Conservation (phyloP, 2,797 vertebrate species). For the Sorex maritimensis region DNA sequence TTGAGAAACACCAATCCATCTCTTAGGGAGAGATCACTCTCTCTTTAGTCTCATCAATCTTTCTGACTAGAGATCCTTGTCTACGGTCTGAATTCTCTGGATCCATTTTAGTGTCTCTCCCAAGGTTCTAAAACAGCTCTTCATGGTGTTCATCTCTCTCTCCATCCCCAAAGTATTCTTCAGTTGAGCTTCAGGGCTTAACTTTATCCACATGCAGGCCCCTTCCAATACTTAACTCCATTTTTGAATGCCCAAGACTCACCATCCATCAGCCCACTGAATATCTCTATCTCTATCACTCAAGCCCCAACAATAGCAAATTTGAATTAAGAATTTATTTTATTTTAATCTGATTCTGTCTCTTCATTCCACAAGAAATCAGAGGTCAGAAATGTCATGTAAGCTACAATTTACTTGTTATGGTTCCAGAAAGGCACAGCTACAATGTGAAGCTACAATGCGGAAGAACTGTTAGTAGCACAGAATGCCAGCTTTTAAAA, state of each 20-base stretch:
- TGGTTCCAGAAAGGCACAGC: not conserved
- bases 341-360: not conserved
- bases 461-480: not conserved
- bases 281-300: not conserved
- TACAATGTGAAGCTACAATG: not conserved
- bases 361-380: not conserved
- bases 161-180: too few species aligned
- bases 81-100: not conserved
- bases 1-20: not conserved
- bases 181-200: not conserved
- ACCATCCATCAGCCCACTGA: not conserved
- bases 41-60: not conserved
- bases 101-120: not conserved
- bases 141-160: not conserved
- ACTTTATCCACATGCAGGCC: not conserved
- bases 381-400: not conserved
- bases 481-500: too few species aligned
- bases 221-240: not conserved
- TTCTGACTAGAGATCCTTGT: not conserved
- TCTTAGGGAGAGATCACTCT: not conserved
- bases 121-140: not conserved
- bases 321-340: conserved; percentile 2
- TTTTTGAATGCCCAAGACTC: not conserved
- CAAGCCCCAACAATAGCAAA: not conserved
- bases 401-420: not conserved